Base-by-base conservation (phyloP, 2,797 vertebrate species). In the Cryptoblepharus egeriae region DNA sequence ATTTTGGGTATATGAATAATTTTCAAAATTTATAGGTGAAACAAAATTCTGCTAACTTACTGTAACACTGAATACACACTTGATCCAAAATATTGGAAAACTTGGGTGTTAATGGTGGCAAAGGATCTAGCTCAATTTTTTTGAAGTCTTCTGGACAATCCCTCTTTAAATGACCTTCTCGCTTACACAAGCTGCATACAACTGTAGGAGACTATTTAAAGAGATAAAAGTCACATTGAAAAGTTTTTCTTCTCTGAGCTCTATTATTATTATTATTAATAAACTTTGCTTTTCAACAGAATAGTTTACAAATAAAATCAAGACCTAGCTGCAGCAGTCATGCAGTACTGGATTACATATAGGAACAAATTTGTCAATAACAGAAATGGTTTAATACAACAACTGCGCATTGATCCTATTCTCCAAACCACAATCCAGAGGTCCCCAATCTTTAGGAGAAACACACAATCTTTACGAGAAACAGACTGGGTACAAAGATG, bases 141-240 rank as follows among this genome's bases (percentile, higher is more conserved):
- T 97, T 99, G 95, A 99, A 98, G 93, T 99, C 98, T 87, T 99
- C 98, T 0, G 98, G 98, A 89, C 98, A 99, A 91, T 98, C 98
- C 65, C 94, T 97, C 91, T 98, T 99, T 79, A 97, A 94, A 84
- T 99, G 98, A 30, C 98, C 98, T 84, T 99, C 98, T 30, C 96
- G 96, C 91, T 98, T 99, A 92, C 98, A 99, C 87, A 99, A 95
- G 90, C 97, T 97, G 93, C 98, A 99, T 71, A 99, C 97, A 30
- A 99, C 94, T 77, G 95, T 96, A 88, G 97, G 97, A 82, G 96
- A 95, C 98, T 99, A 84, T 11, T 89, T n/a, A 30, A 88, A 92
- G 11, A 92, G 1, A 85, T 88, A 79, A 37, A 2, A 61, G 12
- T 32, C 4, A 32, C 8, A 18, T 52, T 63, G 64, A 39, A 52